Evolutionary conservation across 2,113 vertebrate genomes (phyloP), one percentile per base, ranked within the genome.

Genomic region (Ageneiosus marmoratus): DNA sequence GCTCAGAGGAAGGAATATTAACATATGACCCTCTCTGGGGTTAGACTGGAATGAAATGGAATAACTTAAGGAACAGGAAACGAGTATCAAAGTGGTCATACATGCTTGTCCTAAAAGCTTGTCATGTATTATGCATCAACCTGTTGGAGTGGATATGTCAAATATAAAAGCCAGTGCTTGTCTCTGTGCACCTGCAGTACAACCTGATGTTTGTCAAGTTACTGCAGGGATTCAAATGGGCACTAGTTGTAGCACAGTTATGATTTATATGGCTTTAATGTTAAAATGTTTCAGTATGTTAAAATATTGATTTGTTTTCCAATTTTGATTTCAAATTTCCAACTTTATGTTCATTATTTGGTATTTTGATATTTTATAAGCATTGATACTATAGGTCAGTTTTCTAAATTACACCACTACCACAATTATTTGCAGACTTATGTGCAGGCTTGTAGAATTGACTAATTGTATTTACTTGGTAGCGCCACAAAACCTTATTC

Each of bases 51-150:
- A 83, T 51, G 81, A 83, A 83, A 77, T 77, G 58, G 81, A 74
- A 83, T 67, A 83, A 83, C 81, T 83, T 83, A 67, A 65, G 73
- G 81, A 83, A 83, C 32, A 83, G 81, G 81, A 77, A 83, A 77
- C n/a, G 60, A 67, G 73, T 77, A 83, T 77, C 32, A 29, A 67
- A 83, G 50, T 83, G 74, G 73, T 67, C 60, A 60, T 77, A 67
- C 73, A 83, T 77, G 34, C 81, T 77, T 67, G 58, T 83, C 73
- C 73, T 83, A 77, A 83, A 83, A 77, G 81, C 81, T 77, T 29
- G 60, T 75, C 81, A 83, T 83, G 73, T 77, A 83, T 83, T 83
- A 83, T 83, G 81, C 81, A 83, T 83, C 73, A 67, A 67, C 73
- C 53, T 77, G 73, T 83, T 83, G 46, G 50, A 83, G 27, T 55